A percentile compares a stretch with the other conserved stretches of the same genome.
Evolutionary conservation across 2,888 invertebrate species (phyloP).

Genomic region (Oscheius sp.): DNA sequence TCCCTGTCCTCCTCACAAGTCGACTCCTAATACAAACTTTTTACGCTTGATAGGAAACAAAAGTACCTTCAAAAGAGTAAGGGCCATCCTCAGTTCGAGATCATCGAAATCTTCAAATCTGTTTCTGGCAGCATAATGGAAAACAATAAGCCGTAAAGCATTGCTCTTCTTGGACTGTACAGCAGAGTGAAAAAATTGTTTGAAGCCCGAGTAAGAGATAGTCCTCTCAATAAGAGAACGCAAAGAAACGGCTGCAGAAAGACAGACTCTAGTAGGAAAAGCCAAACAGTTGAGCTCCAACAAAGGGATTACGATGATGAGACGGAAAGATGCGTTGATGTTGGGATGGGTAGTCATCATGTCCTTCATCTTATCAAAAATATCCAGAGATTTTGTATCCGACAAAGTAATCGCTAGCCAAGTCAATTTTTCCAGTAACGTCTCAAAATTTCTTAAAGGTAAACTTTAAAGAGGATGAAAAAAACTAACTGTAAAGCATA

Average conservation of each 20-base stretch:
- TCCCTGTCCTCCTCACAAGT: conserved; percentile 17
- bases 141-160: conserved; percentile 6
- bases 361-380: neutral
- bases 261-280: conserved; percentile 19
- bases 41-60: too few relatives aligned
- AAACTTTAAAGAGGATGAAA: neutral
- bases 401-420: conserved; percentile 15
- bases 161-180: neutral
- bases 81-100: conserved; percentile 9
- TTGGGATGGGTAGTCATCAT: neutral
- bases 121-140: conserved; percentile 17
- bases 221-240: neutral
- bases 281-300: neutral
- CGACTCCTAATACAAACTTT: neutral
- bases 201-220: neutral
- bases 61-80: conserved; percentile 17
- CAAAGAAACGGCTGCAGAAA: conserved; percentile 2
- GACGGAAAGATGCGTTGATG: conserved; percentile 8
- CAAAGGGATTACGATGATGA: neutral
- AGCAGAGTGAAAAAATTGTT: conserved; percentile 12
- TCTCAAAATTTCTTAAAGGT: conserved; percentile 3
- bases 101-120: conserved; percentile 6
- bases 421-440: neutral
- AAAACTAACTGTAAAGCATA: conserved; percentile 8
- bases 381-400: neutral